A percentile compares a stretch with the other conserved stretches of the same genome.
Conservation (phyloP, 2,113 vertebrate species). For the Nicator chloris region DNA sequence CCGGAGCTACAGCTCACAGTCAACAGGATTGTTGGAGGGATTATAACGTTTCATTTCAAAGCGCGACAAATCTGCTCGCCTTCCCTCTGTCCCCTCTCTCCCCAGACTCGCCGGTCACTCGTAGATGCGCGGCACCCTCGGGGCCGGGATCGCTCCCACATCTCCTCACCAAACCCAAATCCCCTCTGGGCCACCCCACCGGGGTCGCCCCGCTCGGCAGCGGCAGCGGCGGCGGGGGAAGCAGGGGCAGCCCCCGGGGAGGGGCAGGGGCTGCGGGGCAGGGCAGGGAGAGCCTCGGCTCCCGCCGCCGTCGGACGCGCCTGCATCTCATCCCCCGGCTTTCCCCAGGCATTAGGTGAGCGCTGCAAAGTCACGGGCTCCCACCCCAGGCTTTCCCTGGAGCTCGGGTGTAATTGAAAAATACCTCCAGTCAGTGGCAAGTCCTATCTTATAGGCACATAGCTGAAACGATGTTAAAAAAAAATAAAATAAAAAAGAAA, state of each 20-base stretch:
- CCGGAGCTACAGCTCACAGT: constrained; percentile 63
- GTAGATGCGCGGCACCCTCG: neutral
- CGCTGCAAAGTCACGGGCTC: constrained; percentile 9
- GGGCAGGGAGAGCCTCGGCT: neutral
- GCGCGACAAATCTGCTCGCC: constrained; percentile 71
- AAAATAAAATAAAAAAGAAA: neutral
- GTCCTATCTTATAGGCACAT: constrained; percentile 21
- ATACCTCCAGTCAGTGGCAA: constrained; percentile 33
- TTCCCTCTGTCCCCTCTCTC: constrained; percentile 26
- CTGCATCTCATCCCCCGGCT: neutral
- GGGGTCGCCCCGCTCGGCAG: neutral
- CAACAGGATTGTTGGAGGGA: constrained; percentile 73
- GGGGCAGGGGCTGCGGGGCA: neutral
- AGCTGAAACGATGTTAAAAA: constrained; percentile 58
- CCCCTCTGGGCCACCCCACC: neutral
- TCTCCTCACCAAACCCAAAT: too few species aligned
- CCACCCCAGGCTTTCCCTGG: neutral
- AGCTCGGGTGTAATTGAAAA: constrained; percentile 55
- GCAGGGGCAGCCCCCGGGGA: neutral
- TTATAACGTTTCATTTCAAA: constrained; percentile 78
- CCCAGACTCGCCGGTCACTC: constrained; percentile 31
- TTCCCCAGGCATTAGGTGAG: constrained; percentile 1
- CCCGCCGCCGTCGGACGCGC: neutral
- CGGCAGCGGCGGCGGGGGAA: neutral
- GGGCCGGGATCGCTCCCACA: neutral